Conservation (phyloP, 2,888 invertebrate species). For the Ferdinandea cuprea region DNA sequence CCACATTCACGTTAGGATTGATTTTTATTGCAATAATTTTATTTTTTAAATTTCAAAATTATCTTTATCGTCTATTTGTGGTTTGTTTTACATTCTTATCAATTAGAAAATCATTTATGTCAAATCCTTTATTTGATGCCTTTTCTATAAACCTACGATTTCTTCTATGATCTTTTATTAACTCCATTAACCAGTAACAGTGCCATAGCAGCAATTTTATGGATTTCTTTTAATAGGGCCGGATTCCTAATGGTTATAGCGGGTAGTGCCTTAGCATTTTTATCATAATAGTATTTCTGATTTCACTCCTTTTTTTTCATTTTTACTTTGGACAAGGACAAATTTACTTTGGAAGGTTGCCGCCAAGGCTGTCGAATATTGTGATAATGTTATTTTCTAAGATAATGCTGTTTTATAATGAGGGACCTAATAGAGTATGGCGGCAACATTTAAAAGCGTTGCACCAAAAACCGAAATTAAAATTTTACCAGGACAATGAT, state of each 20-base stretch:
- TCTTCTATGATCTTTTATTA: conserved; percentile 25
- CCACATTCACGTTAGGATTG: conserved; percentile 19
- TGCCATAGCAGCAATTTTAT: conserved; percentile 51
- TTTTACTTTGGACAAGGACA: conserved; percentile 45
- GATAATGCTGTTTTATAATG: too few species aligned
- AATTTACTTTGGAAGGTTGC: too few species aligned
- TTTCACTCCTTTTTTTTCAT: conserved; percentile 49
- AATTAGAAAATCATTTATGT: background rate
- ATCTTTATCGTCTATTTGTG: too few species aligned
- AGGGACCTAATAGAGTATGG: too few species aligned
- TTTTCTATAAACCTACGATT: conserved; percentile 29
- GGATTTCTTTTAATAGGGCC: conserved; percentile 51
- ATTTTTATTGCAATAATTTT: too few species aligned
- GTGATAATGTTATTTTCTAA: too few species aligned
- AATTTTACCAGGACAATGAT: too few species aligned
- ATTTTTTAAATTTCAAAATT: too few species aligned
- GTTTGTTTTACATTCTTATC: background rate
- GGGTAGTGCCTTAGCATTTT: conserved; percentile 10
- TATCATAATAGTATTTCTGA: too few species aligned
- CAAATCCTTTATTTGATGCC: background rate
- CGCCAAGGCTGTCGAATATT: too few species aligned
- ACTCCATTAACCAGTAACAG: conserved; percentile 24
- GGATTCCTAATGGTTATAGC: conserved; percentile 27
- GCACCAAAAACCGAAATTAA: too few species aligned
- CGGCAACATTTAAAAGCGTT: too few species aligned